Evolutionary conservation across 2,888 invertebrate genomes (phyloP), one percentile per base, ranked within the genome.

Genomic region (Ferrisia virgata): DNA sequence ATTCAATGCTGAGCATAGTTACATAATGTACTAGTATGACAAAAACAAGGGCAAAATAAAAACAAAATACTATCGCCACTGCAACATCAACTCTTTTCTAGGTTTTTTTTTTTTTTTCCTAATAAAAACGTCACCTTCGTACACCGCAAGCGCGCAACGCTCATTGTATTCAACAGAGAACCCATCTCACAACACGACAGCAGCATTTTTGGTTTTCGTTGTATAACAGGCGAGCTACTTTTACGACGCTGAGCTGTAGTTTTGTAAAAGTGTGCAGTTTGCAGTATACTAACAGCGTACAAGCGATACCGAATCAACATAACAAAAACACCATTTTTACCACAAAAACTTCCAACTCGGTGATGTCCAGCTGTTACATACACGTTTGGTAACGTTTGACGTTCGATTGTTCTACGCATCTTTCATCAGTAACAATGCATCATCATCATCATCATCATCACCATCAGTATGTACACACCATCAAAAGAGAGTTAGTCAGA

Each of bases 311-410:
- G 72, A 72, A 72, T 72, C 72, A 72, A 31, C 72, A 72, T 72
- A 72, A 72, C 72, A 72, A 72, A 72, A 72, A 72, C 72, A 72
- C 72, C 72, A 72, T 72, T 72, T 72, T 72, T 72, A 72, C 72
- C 72, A 72, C 72, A 72, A 72, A 72, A 72, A 72, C 72, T 72
- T 18, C n/a, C 72, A 33, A 72, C 72, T 72, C 72, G 33, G n/a
- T 5, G 72, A 18, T 33, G 72, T 72, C 72, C 72, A 72, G 72
- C 72, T 72, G 72, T 72, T 72, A 64, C 28, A 8, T 64, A 36
- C n/a, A 33, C n/a, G 72, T 25, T n/a, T 33, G 72, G 72, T 72
- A 72, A 72, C 72, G n/a, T 72, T n/a, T 72, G 72, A 33, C 72
- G 8, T 33, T 72, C n/a, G 33, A 72, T 72, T 72, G 72, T 72